Conservation (phyloP, 2,888 invertebrate species). For the Drosophila nigricruria region DNA sequence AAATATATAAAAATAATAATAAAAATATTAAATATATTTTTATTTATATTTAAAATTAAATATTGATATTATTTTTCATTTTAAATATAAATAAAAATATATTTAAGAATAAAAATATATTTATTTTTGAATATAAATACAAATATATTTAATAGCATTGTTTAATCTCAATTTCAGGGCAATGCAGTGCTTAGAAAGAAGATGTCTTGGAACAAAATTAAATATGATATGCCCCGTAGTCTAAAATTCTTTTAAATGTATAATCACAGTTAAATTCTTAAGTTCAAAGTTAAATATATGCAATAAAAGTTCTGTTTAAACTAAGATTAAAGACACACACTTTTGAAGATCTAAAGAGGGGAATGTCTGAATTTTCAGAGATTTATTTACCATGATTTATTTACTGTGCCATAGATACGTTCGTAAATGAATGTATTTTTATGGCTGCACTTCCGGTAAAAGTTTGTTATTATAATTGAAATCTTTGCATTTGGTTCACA, state of each 20-base stretch:
- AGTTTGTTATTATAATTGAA: conserved; percentile 31
- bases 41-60: background rate
- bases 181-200: background rate
- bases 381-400: conserved; percentile 38
- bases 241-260: too few species aligned
- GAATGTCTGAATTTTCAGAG: background rate
- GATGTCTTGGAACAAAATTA: background rate
- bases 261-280: background rate
- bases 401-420: conserved; percentile 6
- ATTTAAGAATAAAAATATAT: background rate
- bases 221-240: background rate
- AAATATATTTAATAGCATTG: background rate
- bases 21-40: background rate
- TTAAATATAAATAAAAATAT: background rate
- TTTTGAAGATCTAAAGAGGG: background rate
- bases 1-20: background rate
- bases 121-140: background rate
- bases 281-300: background rate
- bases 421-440: conserved; percentile 4
- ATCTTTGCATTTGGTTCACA: conserved; percentile 35
- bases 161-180: background rate
- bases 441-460: conserved; percentile 62
- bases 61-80: background rate
- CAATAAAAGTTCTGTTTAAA: background rate
- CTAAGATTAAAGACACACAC: background rate